A percentile compares a stretch with the other conserved stretches of the same genome.
These are phyloP conservation scores for Nibea coibor DNA, from an alignment of 2,113 vertebrate species.

Conservation along the genomic window DNA sequence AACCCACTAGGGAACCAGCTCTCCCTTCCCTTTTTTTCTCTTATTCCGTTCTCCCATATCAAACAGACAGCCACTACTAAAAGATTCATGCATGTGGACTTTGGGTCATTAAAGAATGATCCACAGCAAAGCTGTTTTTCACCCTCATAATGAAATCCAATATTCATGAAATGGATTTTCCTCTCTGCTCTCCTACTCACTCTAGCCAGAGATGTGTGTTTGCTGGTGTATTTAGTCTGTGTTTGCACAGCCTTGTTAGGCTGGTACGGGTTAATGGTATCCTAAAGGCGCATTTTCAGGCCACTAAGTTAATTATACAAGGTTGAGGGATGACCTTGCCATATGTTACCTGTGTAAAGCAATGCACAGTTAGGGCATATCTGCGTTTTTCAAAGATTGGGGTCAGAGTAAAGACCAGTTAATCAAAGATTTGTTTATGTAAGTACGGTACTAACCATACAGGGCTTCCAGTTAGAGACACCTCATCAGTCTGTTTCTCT, in stretches of 20 bases:
- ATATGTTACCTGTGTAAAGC: conserved; percentile 69
- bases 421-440: conserved; percentile 70
- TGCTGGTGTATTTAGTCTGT: conserved; percentile 66
- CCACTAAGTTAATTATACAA: conserved; percentile 74
- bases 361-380: conserved; percentile 41
- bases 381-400: conserved; percentile 61
- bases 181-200: conserved; percentile 52
- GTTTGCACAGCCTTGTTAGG: conserved; percentile 73
- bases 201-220: conserved; percentile 64
- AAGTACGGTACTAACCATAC: neutral
- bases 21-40: conserved; percentile 22
- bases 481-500: neutral
- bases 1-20: conserved; percentile 43
- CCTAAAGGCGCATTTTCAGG: conserved; percentile 71
- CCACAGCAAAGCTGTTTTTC: conserved; percentile 77
- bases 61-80: conserved; percentile 75
- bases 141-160: conserved; percentile 82
- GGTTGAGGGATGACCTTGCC: conserved; percentile 71
- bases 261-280: conserved; percentile 78
- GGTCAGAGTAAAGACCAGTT: conserved; percentile 68
- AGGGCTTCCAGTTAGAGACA: conserved; percentile 17
- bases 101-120: conserved; percentile 85
- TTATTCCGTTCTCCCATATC: conserved; percentile 60
- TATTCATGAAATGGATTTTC: conserved; percentile 84
- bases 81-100: conserved; percentile 84